Conservation (phyloP, 2,797 vertebrate genomes). For the Podarcis siculus region DNA sequence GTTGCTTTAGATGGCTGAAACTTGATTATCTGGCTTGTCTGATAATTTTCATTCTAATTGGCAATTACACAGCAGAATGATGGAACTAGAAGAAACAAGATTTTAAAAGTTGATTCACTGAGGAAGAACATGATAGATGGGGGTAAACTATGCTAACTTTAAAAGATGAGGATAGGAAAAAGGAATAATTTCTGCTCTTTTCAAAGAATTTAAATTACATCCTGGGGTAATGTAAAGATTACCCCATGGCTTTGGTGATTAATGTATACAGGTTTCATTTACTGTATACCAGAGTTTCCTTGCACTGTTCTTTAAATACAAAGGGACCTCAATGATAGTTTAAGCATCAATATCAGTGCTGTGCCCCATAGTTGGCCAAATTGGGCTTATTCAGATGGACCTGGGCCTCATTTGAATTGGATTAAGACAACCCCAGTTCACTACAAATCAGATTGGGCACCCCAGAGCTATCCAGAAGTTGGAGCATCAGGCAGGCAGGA, state of each 20-base stretch:
- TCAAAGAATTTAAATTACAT: neutral
- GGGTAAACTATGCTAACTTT: neutral
- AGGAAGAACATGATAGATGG: neutral
- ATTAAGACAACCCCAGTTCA: too few species aligned
- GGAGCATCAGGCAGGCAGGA: too few species aligned
- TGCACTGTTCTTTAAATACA: neutral
- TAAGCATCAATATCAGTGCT: neutral
- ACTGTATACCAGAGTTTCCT: neutral
- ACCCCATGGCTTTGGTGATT: slow-evolving; percentile 6
- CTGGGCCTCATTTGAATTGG: too few species aligned
- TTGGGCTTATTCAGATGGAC: too few species aligned
- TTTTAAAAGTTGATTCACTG: slow-evolving; percentile 6
- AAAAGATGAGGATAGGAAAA: neutral
- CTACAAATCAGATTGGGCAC: too few species aligned
- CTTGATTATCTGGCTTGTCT: neutral
- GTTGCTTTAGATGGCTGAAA: neutral
- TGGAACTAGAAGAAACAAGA: neutral
- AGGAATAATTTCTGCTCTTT: neutral
- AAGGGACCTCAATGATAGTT: neutral
- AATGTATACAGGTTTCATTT: neutral
- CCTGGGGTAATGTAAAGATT: neutral
- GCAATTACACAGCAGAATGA: slow-evolving; percentile 8
- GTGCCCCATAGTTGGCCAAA: too few species aligned
- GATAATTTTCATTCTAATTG: slow-evolving; percentile 25
- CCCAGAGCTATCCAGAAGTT: too few species aligned